Base-by-base conservation (phyloP, 2,797 vertebrate species). In the Schizopygopsis malacanthus region DNA sequence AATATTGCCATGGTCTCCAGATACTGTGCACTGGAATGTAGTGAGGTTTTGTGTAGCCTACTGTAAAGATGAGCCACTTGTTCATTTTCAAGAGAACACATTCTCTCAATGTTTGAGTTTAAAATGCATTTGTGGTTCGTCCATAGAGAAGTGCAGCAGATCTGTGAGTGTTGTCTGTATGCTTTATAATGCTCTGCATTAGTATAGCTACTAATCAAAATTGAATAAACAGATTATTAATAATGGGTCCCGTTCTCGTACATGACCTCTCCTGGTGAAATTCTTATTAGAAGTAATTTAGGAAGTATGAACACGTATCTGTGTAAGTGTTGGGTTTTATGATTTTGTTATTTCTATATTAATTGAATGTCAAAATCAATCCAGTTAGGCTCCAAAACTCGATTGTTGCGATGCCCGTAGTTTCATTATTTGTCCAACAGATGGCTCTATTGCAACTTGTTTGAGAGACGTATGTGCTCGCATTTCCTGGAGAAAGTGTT, bases 361-460 rank as follows among this genome's bases (percentile, higher is more conserved):
- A 22, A 33, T 33, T 33, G 28, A 33, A 33, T 41, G 16, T 7
- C 45, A 22, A 39, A 56, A 7, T n/a, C 54, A 63, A 75, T 20
- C 28, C 6, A n/a, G 20, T 59, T 25, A 15, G 47, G 15, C 15
- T 50, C 47, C 2, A 1, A 1, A 15, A 59, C 20, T 41, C 28
- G n/a, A n/a, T n/a, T n/a, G n/a, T n/a, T n/a, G n/a, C n/a, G n/a
- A n/a, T n/a, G n/a, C n/a, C 4, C 54, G 61, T 37, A 56, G 37
- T 76, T 33, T 54, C n/a, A 50, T 12, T 10, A 1, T 25, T 50
- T 81, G 41, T 73, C 86, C 82, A 76, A 25, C 10, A 87, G 86
- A 43, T 87, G 86, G 82, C 82, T 67, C 59, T 52, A 18, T 47
- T 70, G 33, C 8, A 83, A 25, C 72, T 33, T 61, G 50, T 37